A percentile compares a stretch with the other conserved stretches of the same genome.
Conservation (phyloP, 2,888 invertebrate species). For the Lasius fuliginosus region DNA sequence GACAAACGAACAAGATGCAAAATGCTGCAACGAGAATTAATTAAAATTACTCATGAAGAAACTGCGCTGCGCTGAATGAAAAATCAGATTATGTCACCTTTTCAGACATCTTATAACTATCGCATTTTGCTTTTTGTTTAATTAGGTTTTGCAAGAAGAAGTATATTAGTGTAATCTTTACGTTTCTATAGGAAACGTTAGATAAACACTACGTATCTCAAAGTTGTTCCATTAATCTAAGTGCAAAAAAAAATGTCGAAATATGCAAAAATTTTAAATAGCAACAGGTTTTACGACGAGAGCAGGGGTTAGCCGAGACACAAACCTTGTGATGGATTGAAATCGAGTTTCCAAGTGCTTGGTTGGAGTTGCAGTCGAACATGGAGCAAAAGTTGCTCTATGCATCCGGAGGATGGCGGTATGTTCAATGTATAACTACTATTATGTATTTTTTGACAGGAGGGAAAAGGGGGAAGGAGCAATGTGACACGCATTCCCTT, state of each 20-base stretch:
- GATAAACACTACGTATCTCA: background rate
- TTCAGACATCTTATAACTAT: background rate
- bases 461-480: background rate
- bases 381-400: slow-evolving; percentile 59
- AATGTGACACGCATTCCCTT: background rate
- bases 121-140: background rate
- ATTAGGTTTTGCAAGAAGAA: background rate
- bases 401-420: slow-evolving; percentile 72
- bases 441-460: slow-evolving; percentile 4
- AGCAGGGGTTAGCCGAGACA: slow-evolving; percentile 65
- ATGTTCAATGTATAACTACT: slow-evolving; percentile 57
- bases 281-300: slow-evolving; percentile 68
- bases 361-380: slow-evolving; percentile 51
- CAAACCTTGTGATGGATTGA: slow-evolving; percentile 66
- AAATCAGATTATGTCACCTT: background rate
- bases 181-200: background rate
- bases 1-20: background rate
- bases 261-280: slow-evolving; percentile 45
- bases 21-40: background rate
- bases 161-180: background rate
- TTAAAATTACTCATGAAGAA: background rate
- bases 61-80: background rate
- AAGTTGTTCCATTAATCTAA: background rate
- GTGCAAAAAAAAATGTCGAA: background rate
- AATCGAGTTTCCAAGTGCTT: slow-evolving; percentile 54